Base-by-base conservation (phyloP, 2,113 vertebrate genomes). In the Apistogramma diplotaenia region DNA sequence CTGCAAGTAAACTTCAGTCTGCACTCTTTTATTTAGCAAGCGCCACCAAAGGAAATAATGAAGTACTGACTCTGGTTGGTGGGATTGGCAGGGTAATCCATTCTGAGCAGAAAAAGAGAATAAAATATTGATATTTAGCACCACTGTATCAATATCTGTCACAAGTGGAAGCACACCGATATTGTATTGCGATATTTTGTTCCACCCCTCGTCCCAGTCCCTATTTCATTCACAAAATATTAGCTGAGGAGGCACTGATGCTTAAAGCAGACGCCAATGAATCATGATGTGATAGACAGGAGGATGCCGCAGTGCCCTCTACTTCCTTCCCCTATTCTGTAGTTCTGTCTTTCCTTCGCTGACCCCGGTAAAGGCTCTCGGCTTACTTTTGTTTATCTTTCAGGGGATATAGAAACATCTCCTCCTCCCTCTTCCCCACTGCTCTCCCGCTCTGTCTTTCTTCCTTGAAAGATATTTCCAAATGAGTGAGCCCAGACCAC, bases 381-480 rank as follows among this genome's bases (percentile, higher is more conserved):
- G 82, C 82, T 74, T 46, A 77, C 78, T 85, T 87, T 89, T 93
- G 88, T 93, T 89, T 90, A 89, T 91, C 87, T 88, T 79, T 74
- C 87, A 78, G 56, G 46, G 67, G 82, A 83, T 85, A 58, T 65
- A 81, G 49, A 54, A 76, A 87, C 15, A 23, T 58, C 78, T 43
- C 77, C 49, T 37, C 74, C 81, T 46, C 70, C 51, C 35, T 6
- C 13, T 12, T 27, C 18, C 72, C 35, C 72, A 12, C 21, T 25
- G 13, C 74, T 74, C 88, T 78, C 71, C 62, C 7, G 51, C 83
- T 85, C 81, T 57, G 74, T 82, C 83, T 89, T 81, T 81, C 84
- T 78, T 81, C 82, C 85, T 85, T 91, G 85, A 90, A 92, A 91
- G 87, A 93, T 85, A 87, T 94, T 94, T 94, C 92, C 87, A 91